Percentiles rank a stretch among this genome's conserved stretches.
Conservation (phyloP, 2,797 vertebrate genomes). For the Poeciliopsis presidionis region DNA sequence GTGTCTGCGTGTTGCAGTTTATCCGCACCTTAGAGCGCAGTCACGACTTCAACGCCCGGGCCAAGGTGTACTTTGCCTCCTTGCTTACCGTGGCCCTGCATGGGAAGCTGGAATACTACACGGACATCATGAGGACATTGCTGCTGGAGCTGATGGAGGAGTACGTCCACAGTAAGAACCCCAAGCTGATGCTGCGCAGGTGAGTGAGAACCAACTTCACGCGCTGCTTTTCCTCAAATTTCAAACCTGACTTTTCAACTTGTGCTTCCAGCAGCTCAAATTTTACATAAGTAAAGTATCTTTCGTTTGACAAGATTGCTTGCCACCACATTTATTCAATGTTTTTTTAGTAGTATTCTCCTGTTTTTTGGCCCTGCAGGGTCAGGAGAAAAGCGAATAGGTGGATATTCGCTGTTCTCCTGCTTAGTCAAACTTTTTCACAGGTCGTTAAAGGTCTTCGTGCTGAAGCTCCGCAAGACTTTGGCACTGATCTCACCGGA, state of each 20-base stretch:
- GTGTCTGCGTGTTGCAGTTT: constrained; percentile 80
- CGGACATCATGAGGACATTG: constrained; percentile 95
- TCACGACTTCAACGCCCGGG: constrained; percentile 93
- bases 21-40: constrained; percentile 94
- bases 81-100: constrained; percentile 95
- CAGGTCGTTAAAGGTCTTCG: constrained; percentile 22
- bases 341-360: not conserved
- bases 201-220: constrained; percentile 60
- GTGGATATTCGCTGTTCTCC: not conserved
- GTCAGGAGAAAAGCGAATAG: not conserved
- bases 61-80: constrained; percentile 95
- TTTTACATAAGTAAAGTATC: not conserved
- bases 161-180: constrained; percentile 95
- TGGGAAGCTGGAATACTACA: constrained; percentile 98
- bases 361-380: not conserved
- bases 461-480: constrained; percentile 34
- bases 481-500: constrained; percentile 39
- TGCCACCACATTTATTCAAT: not conserved
- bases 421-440: constrained; percentile 8
- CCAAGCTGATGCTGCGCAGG: constrained; percentile 97
- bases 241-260: not conserved
- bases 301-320: not conserved
- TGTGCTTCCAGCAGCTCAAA: not conserved
- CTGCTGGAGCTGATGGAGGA: constrained; percentile 96
- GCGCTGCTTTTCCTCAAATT: not conserved